Percentiles rank a stretch among this genome's conserved stretches.
phyloP scores from a whole-genome alignment of 2,888 invertebrate genomes.

The Cephus spinipes region DNA sequence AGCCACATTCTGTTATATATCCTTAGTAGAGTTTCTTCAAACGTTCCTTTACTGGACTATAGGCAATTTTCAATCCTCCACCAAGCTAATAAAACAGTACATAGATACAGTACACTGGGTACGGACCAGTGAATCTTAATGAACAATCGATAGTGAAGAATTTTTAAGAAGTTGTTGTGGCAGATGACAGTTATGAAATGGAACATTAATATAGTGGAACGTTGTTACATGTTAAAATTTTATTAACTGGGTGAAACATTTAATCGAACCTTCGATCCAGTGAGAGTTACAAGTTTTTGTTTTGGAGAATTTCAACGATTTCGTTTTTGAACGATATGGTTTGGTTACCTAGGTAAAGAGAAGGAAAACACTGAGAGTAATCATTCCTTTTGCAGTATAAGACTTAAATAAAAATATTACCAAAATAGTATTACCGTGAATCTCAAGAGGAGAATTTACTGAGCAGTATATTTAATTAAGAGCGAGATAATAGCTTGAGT shows the following conservation, averaged over 20 bases:
- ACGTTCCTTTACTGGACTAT: background rate
- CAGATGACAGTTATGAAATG: constrained; percentile 19
- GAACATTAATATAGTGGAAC: constrained; percentile 17
- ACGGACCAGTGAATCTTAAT: background rate
- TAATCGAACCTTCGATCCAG: background rate
- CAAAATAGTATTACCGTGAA: background rate
- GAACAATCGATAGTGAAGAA: background rate
- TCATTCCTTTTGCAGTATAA: background rate
- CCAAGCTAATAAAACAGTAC: background rate
- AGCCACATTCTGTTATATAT: constrained; percentile 40
- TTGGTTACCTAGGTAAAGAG: background rate
- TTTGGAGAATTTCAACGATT: background rate
- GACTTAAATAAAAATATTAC: background rate
- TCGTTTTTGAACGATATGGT: background rate
- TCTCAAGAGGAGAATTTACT: background rate
- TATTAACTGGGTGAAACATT: background rate
- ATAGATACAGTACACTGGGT: background rate
- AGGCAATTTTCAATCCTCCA: background rate
- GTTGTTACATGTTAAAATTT: constrained; percentile 22
- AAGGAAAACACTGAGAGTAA: background rate
- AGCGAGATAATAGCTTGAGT: background rate
- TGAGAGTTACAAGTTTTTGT: background rate
- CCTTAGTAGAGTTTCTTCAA: constrained; percentile 19
- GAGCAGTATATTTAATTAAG: background rate
- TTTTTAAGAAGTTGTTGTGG: background rate